phyloP scores from a whole-genome alignment of 2,113 vertebrate species.

The Falcunculus frontatus region DNA sequence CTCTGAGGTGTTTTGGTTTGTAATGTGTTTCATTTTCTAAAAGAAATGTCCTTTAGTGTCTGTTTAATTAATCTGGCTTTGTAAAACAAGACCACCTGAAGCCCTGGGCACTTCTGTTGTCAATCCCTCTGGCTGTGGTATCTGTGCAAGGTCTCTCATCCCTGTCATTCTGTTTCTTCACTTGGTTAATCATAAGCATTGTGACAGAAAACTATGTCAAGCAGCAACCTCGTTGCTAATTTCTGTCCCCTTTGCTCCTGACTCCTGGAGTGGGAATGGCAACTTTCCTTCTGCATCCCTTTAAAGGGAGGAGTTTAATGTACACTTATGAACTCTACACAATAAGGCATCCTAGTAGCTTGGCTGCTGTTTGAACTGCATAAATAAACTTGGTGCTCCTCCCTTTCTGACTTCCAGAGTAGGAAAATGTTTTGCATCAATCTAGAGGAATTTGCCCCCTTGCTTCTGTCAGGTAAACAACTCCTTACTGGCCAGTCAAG shows the following conservation, averaged over 20 bases:
- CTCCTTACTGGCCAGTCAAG: neutral
- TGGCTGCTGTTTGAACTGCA: constrained; percentile 18
- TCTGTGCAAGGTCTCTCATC: neutral
- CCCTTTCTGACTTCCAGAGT: constrained; percentile 24
- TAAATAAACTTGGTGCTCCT: constrained; percentile 47
- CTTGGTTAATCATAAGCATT: constrained; percentile 18
- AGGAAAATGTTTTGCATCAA: constrained; percentile 12
- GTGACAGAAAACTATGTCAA: neutral
- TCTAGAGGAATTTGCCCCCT: constrained; percentile 65
- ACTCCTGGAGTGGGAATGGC: neutral
- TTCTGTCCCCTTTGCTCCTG: neutral
- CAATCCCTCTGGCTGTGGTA: neutral
- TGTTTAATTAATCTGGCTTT: constrained; percentile 45
- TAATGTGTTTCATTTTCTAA: constrained; percentile 22
- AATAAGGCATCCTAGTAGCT: constrained; percentile 3
- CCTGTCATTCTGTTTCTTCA: neutral
- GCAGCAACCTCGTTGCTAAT: neutral
- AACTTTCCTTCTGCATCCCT: neutral
- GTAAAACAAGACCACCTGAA: constrained; percentile 41
- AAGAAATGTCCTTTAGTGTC: constrained; percentile 12
- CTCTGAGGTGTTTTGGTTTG: constrained; percentile 12
- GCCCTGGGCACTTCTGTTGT: neutral
- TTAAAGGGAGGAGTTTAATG: constrained; percentile 10
- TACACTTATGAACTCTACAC: neutral
- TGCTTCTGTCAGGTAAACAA: constrained; percentile 58